These are phyloP conservation scores for Pseudococcus jackbeardsleyi DNA, from an alignment of 2,888 invertebrate genomes.

Conservation along the genomic window DNA sequence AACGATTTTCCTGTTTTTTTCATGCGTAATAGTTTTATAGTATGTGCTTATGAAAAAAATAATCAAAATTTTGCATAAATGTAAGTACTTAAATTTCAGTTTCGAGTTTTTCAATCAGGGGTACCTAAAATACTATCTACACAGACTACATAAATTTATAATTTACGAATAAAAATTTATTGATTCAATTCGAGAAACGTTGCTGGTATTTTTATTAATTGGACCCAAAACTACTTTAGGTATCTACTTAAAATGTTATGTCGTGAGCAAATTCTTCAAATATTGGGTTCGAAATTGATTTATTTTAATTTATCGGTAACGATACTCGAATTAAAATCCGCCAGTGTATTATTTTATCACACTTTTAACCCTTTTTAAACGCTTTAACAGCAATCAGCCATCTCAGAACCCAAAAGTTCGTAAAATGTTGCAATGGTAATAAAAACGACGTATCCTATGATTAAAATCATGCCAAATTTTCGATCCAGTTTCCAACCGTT, in stretches of 20 bases:
- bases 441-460: slow-evolving; percentile 58
- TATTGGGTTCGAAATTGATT: not conserved
- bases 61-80: too few species aligned
- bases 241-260: not conserved
- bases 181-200: not conserved
- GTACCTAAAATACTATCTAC: not conserved
- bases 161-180: not conserved
- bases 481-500: slow-evolving; percentile 61
- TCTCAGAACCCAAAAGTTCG: slow-evolving; percentile 15
- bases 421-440: slow-evolving; percentile 40
- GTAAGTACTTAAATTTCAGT: too few species aligned
- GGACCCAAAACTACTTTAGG: not conserved
- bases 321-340: not conserved
- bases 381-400: not conserved
- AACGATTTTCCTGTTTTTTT: too few species aligned
- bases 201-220: not conserved
- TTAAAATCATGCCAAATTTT: slow-evolving; percentile 55
- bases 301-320: not conserved
- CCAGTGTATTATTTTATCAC: not conserved
- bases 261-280: not conserved
- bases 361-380: not conserved
- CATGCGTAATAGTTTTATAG: too few species aligned
- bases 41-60: too few species aligned
- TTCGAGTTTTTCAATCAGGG: not conserved
- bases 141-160: not conserved